Evolutionary conservation across 2,113 vertebrate species (phyloP).

Genomic region (Nanorana parkeri): DNA sequence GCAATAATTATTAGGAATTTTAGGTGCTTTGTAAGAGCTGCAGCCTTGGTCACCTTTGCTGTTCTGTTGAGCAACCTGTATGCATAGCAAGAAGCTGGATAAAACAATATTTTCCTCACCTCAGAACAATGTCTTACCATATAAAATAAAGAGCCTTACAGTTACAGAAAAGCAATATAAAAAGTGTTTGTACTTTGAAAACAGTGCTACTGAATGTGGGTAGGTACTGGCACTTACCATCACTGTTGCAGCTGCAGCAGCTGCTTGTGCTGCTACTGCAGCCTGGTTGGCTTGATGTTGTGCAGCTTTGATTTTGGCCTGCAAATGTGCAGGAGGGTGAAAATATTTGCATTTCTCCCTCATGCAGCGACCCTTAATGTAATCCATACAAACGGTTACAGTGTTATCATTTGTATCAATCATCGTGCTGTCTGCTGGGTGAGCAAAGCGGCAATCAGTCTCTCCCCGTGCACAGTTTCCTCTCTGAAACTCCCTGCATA

Average conservation of each 20-base stretch:
- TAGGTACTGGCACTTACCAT: slow-evolving; percentile 84
- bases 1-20: too few relatives aligned
- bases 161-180: not conserved
- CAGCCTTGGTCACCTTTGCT: not conserved
- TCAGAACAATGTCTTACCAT: not conserved
- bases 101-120: not conserved
- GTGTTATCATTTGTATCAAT: slow-evolving; percentile 95
- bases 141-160: not conserved
- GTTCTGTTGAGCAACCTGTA: slow-evolving; percentile 35
- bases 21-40: slow-evolving; percentile 1
- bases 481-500: slow-evolving; percentile 95
- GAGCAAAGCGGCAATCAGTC: slow-evolving; percentile 95
- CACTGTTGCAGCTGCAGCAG: slow-evolving; percentile 87
- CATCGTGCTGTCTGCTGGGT: slow-evolving; percentile 95
- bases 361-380: slow-evolving; percentile 98
- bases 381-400: slow-evolving; percentile 98
- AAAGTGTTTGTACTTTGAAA: slow-evolving; percentile 2
- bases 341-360: slow-evolving; percentile 99
- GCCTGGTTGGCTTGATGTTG: slow-evolving; percentile 95
- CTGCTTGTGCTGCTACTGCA: slow-evolving; percentile 86
- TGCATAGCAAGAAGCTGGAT: not conserved
- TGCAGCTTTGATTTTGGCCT: slow-evolving; percentile 97
- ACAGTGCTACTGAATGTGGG: slow-evolving; percentile 3
- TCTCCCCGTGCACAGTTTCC: slow-evolving; percentile 94
- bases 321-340: slow-evolving; percentile 98